Evolutionary conservation across 2,797 vertebrate genomes (phyloP), one percentile per base, ranked within the genome.

Genomic region (Neosalanx taihuensis): DNA sequence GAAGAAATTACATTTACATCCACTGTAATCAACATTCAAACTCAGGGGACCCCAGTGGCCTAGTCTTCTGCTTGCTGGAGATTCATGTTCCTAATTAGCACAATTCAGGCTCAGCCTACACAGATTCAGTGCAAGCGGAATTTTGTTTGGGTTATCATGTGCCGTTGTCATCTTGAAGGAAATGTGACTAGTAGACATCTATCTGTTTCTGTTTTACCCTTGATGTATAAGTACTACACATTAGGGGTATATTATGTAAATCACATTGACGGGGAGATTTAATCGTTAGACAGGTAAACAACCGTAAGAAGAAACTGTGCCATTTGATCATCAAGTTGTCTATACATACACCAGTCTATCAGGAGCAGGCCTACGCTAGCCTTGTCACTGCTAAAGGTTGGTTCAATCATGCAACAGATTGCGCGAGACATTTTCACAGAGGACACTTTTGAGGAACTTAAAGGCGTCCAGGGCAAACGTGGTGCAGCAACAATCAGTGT

Each of bases 351-450:
- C 6, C 35, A 6, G 35, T 37, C 35, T 37, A 37, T 37, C 35
- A 37, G 6, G 35, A 37, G 35, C 41, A 13, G 41, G 41, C 75
- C 81, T 84, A 75, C 73, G 74, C 74, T 72, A 76, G 77, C 69
- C 65, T 74, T 72, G 79, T 79, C 76, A 75, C 74, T 68, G 70
- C 56, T 73, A 79, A 84, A 79, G 73, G 75, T 77, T 74, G 77
- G 59, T 76, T 53, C 79, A 70, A 75, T 83, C 71, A 82, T 82
- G 81, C 79, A 83, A 77, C 73, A 76, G 79, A 81, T 77, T 79
- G 75, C 23, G 64, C 35, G 62, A 71, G 71, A 72, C 31, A 17
- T 67, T 70, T 71, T 71, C 76, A 67, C 51, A 69, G 71, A 77
- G 62, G 64, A 60, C 67, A 68, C 30, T 65, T 77, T 68, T 73